phyloP scores from a whole-genome alignment of 2,797 vertebrate species.

The Pyrocephalus nanus region DNA sequence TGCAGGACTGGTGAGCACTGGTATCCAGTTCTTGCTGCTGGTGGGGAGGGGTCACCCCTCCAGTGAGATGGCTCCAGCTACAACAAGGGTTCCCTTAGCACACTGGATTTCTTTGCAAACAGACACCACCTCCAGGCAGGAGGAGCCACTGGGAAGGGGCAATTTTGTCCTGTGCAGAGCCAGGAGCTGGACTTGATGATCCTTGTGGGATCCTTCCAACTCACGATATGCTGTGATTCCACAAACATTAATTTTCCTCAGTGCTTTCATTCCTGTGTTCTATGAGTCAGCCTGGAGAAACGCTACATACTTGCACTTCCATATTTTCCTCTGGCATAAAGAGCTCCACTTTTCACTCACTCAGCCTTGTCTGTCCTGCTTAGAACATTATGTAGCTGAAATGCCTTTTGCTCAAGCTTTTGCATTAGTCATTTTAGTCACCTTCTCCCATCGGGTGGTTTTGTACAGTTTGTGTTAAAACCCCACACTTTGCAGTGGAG shows the following conservation, averaged over 20 bases:
- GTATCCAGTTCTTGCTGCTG: neutral
- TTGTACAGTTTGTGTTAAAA: neutral
- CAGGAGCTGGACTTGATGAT: too few species aligned
- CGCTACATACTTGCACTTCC: rapidly evolving
- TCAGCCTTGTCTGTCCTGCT: neutral
- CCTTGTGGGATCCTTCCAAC: too few species aligned
- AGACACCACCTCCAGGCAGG: neutral
- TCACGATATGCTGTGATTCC: too few species aligned
- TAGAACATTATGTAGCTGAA: neutral
- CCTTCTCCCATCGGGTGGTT: neutral
- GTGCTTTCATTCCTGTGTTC: rapidly evolving
- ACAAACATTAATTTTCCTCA: too few species aligned
- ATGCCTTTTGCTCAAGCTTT: neutral
- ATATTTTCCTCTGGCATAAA: neutral
- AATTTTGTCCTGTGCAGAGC: too few species aligned
- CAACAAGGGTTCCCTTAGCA: rapidly evolving
- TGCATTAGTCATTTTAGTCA: neutral
- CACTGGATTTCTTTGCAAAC: neutral
- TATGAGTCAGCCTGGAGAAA: neutral
- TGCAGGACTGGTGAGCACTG: rapidly evolving
- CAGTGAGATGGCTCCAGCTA: neutral
- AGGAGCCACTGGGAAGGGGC: neutral
- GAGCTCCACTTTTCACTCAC: neutral
- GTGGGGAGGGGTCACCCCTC: neutral
- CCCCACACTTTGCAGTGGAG: neutral